Evolutionary conservation across 1,140 invertebrate species (phyloP), one percentile per base, ranked within the genome.

Genomic region (Drosophila biarmipes): DNA sequence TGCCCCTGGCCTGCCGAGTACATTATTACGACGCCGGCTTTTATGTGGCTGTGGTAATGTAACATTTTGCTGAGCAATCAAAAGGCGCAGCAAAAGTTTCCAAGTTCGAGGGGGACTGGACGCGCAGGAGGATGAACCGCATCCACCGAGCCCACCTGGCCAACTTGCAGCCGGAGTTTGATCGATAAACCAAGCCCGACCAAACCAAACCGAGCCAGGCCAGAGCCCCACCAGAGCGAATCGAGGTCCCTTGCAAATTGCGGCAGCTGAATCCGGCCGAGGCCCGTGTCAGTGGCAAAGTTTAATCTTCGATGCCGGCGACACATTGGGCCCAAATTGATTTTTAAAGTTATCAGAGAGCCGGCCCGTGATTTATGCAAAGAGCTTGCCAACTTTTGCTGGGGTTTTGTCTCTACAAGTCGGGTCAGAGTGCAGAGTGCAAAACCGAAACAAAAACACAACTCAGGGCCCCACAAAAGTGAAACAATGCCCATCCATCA

Each of bases 11-110:
- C 34, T 31, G 42, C 37, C 34, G 58, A 40, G 35, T 27, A 64
- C 63, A 67, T 51, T 67, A 67, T 67, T 67, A 64, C 63, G 63
- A 64, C 42, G 58, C 66, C 52, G 11, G 29, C 63, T 75, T 66
- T 67, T 75, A 59, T 73, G 69, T 73, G 66, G 67, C 56, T 62
- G 56, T 54, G 72, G 59, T 75, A 75, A 75, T 75, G 73, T 75
- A 67, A 75, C 72, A 75, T 75, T 75, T 75, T 75, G 73, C 73
- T 75, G 73, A 75, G 73, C 73, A 75, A 75, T 75, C 73, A 75
- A 75, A 67, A 69, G 66, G 66, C 66, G 66, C 66, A 69, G 48
- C 62, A 34, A 56, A 69, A 64, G 51, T 64, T 51, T 57, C 59
- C 61, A 24, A 62, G 49, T 48, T 56, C 45, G 52, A 43, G 37